phyloP scores from a whole-genome alignment of 2,113 vertebrate genomes.

The Grammatotria lemairii region DNA sequence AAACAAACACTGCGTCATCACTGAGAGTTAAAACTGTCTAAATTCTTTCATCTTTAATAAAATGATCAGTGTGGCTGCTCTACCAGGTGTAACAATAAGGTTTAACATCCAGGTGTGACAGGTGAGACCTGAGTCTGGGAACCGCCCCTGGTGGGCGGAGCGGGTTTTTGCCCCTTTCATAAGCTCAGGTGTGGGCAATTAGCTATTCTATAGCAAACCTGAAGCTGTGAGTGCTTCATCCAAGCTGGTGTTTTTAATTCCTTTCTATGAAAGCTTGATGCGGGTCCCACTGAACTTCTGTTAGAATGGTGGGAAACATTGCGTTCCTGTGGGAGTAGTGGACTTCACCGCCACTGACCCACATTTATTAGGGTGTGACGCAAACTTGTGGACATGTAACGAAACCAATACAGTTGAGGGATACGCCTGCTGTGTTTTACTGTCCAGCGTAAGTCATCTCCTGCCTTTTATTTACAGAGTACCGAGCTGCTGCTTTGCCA shows the following conservation, averaged over 20 bases:
- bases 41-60: not conserved
- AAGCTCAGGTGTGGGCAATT: not conserved
- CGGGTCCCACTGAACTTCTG: rapidly evolving
- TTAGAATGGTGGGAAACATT: too few species aligned
- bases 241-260: not conserved
- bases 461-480: too few species aligned
- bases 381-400: too few species aligned
- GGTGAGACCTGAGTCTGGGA: not conserved
- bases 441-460: too few species aligned
- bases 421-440: too few species aligned
- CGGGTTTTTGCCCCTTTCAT: not conserved
- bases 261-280: too few species aligned
- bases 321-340: too few species aligned
- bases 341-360: too few species aligned
- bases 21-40: not conserved
- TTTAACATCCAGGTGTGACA: not conserved
- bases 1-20: not conserved
- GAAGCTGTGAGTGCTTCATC: not conserved
- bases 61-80: not conserved
- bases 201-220: not conserved
- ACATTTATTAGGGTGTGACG: too few species aligned
- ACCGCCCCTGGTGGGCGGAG: not conserved
- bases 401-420: too few species aligned
- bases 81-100: not conserved
- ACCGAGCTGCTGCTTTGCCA: too few species aligned